phyloP scores from a whole-genome alignment of 2,113 vertebrate genomes.

The Vulpes lagopus region DNA sequence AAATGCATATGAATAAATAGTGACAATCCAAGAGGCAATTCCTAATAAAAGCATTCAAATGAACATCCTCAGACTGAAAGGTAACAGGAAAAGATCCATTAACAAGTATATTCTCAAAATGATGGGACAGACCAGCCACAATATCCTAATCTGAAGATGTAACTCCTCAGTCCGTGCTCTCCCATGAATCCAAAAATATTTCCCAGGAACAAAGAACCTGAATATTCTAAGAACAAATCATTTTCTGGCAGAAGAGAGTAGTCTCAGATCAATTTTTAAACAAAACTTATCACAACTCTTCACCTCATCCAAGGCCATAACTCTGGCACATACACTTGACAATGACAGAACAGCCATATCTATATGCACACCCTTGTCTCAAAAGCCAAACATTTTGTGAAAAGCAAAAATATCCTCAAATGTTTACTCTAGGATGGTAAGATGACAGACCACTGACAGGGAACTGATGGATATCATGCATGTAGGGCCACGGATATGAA shows the following conservation, averaged over 20 bases:
- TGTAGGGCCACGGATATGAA: background rate
- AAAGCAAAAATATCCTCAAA: conserved; percentile 28
- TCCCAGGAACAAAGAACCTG: background rate
- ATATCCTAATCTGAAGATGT: background rate
- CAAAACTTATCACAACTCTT: background rate
- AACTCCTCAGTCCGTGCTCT: background rate
- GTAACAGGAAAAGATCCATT: background rate
- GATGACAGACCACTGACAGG: background rate
- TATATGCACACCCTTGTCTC: background rate
- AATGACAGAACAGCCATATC: background rate
- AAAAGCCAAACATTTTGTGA: background rate
- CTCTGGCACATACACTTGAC: background rate
- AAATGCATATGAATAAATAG: background rate
- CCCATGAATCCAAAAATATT: background rate
- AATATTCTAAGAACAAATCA: background rate
- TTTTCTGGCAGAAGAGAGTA: background rate
- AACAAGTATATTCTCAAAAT: background rate
- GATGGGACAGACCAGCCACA: background rate
- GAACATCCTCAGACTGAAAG: background rate
- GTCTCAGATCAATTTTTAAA: background rate
- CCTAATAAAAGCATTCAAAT: background rate
- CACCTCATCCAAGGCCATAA: background rate
- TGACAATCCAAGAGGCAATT: background rate
- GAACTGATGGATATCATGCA: background rate
- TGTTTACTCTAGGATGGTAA: background rate